These are phyloP conservation scores for Acipenser oxyrinchus DNA, from an alignment of 2,797 vertebrate species.

Conservation along the genomic window DNA sequence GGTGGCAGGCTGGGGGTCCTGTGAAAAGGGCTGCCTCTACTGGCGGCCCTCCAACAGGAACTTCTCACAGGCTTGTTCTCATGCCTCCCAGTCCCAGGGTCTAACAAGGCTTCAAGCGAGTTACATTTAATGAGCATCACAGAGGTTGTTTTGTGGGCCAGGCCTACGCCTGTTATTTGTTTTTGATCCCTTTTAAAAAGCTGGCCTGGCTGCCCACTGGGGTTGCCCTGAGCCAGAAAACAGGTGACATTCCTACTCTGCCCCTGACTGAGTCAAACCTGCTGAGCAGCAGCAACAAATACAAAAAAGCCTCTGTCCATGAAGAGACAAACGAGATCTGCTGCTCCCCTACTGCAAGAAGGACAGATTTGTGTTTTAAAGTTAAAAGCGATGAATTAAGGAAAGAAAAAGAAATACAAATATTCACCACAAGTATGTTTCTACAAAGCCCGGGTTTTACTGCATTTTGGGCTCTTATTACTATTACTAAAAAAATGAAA, in stretches of 20 bases:
- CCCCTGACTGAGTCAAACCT: slow-evolving; percentile 26
- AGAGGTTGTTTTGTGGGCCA: slow-evolving; percentile 63
- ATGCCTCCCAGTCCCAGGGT: slow-evolving; percentile 47
- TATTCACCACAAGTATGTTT: too few species aligned
- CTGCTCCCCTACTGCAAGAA: slow-evolving; percentile 9
- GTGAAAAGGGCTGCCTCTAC: slow-evolving; percentile 48
- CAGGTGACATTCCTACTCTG: slow-evolving; percentile 57
- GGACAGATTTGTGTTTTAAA: too few species aligned
- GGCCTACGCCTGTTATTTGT: slow-evolving; percentile 43
- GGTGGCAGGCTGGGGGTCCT: slow-evolving; percentile 53
- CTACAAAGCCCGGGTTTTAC: too few species aligned
- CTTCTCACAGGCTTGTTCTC: slow-evolving; percentile 64
- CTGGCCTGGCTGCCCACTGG: slow-evolving; percentile 37
- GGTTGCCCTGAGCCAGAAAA: slow-evolving; percentile 35
- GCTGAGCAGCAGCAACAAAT: not conserved
- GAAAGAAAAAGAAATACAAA: too few species aligned
- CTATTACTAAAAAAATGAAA: too few species aligned
- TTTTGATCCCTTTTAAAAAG: slow-evolving; percentile 37
- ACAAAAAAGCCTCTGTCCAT: slow-evolving; percentile 9
- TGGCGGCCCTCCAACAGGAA: slow-evolving; percentile 54
- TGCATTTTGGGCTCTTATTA: too few species aligned
- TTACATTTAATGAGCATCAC: slow-evolving; percentile 45
- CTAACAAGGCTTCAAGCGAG: slow-evolving; percentile 43
- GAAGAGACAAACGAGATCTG: slow-evolving; percentile 3
- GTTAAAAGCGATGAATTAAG: too few species aligned